phyloP scores from a whole-genome alignment of 35 echinoderm and acorn worm species.

The Lytechinus variegatus region DNA sequence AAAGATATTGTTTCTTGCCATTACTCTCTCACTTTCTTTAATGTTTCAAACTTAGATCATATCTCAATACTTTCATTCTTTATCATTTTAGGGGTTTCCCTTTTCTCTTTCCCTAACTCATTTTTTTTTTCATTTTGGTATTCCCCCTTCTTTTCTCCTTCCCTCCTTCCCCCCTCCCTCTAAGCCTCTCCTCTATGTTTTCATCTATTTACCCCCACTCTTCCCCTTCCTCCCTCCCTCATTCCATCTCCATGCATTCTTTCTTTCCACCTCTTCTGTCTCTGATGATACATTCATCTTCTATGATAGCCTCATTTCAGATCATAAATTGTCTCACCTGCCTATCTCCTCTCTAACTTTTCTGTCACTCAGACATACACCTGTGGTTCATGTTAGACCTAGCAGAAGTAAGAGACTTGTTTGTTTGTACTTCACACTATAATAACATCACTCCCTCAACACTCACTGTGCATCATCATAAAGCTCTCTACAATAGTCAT shows the following conservation, averaged over 20 bases:
- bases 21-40: too few species aligned
- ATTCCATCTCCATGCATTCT: not conserved
- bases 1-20: too few species aligned
- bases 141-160: not conserved
- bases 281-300: too few species aligned
- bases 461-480: not conserved
- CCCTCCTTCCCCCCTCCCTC: not conserved
- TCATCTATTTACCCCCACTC: not conserved
- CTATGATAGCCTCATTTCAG: not conserved
- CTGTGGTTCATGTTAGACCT: not conserved
- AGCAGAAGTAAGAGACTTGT: not conserved
- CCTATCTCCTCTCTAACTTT: not conserved
- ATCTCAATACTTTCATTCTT: not conserved
- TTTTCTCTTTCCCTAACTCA: not conserved
- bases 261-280: too few species aligned
- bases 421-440: not conserved
- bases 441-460: not conserved
- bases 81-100: not conserved
- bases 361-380: not conserved
- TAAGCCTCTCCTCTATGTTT: not conserved
- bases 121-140: not conserved
- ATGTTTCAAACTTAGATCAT: too few species aligned
- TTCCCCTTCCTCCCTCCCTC: too few species aligned
- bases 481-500: not conserved
- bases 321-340: not conserved